Conservation (phyloP, 2,113 vertebrate genomes). For the Saguinus midas region DNA sequence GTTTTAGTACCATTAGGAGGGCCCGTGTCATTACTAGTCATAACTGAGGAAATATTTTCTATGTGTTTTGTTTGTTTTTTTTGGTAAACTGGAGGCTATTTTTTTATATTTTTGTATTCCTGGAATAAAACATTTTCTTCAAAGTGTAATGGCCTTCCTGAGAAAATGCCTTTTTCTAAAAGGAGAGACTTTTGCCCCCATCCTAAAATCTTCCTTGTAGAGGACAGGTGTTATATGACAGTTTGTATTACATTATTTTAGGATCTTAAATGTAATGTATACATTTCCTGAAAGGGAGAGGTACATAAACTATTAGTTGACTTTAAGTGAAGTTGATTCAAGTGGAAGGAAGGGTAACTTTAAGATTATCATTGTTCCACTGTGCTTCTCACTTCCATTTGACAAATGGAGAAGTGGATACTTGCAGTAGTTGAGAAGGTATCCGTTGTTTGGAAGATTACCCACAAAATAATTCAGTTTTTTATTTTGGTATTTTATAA, state of each 20-base stretch:
- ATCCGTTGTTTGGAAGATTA: neutral
- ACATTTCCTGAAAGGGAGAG: constrained; percentile 18
- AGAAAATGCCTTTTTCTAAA: neutral
- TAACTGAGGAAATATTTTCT: neutral
- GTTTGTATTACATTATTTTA: constrained; percentile 41
- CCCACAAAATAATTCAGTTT: neutral
- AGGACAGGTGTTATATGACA: neutral
- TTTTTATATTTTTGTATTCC: neutral
- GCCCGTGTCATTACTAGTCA: neutral
- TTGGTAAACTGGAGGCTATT: neutral
- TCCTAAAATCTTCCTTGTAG: neutral
- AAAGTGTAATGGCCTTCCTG: neutral
- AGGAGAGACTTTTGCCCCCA: neutral
- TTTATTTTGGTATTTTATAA: neutral
- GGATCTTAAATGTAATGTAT: constrained; percentile 10
- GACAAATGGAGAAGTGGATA: neutral
- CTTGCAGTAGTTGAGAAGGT: neutral
- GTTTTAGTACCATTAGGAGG: neutral
- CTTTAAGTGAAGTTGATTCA: neutral
- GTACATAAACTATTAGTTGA: neutral
- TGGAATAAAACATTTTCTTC: constrained; percentile 23
- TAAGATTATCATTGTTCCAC: neutral
- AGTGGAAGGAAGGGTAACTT: neutral
- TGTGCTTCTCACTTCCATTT: neutral
- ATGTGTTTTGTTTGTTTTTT: neutral